Conservation (phyloP, 2,113 vertebrate genomes). For the Scomber colias region DNA sequence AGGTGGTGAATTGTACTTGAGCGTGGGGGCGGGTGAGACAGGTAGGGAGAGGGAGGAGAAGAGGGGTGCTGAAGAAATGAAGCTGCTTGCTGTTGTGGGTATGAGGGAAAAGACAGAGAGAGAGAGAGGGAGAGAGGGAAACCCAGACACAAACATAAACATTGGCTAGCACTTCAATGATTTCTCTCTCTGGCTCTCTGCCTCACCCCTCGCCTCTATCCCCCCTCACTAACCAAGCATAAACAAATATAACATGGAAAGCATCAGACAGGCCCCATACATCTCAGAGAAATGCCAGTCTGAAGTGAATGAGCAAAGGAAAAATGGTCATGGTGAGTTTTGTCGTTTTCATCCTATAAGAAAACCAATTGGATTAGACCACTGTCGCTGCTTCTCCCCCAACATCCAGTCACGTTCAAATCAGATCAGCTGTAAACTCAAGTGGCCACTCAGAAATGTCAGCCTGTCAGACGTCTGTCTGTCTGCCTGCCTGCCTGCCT, state of each 20-base stretch:
- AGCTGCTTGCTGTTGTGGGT: conserved; percentile 71
- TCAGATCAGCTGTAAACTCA: conserved; percentile 51
- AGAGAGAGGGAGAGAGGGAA: conserved; percentile 52
- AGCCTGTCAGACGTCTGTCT: conserved; percentile 29
- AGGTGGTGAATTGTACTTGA: conserved; percentile 37
- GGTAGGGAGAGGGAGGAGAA: conserved; percentile 27
- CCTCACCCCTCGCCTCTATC: conserved; percentile 36
- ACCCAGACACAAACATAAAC: conserved; percentile 85
- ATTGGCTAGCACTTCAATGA: conserved; percentile 76
- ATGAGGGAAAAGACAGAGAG: conserved; percentile 45
- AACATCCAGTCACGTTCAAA: conserved; percentile 1
- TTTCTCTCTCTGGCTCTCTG: conserved; percentile 61
- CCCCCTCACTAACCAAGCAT: conserved; percentile 41
- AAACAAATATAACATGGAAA: conserved; percentile 78
- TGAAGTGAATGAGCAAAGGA: conserved; percentile 47
- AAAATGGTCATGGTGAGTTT: conserved; percentile 51
- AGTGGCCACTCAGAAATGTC: conserved; percentile 52
- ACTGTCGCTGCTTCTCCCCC: conserved; percentile 14
- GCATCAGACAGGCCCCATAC: conserved; percentile 57
- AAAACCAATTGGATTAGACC: conserved; percentile 44
- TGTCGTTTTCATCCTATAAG: conserved; percentile 48
- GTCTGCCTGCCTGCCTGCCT: no score
- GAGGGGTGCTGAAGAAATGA: conserved; percentile 38
- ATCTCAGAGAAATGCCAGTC: conserved; percentile 47
- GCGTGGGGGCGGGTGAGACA: conserved; percentile 21